Conservation (phyloP, 2,888 invertebrate genomes). For the Aphodius sticticus region DNA sequence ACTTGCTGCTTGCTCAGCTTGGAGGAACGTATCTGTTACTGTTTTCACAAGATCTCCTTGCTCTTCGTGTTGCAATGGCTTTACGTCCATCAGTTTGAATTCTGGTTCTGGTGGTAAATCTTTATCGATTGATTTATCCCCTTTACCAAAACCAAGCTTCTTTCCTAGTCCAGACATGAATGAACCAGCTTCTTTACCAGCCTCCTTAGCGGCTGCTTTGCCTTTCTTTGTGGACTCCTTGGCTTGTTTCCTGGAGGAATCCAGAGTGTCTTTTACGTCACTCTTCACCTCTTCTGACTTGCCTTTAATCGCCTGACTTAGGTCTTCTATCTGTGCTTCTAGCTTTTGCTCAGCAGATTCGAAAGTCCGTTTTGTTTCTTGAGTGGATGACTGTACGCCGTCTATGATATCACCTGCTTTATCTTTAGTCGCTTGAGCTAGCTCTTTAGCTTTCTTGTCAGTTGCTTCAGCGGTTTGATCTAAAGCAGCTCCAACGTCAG, state of each 20-base stretch:
- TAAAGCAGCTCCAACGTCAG: conserved; percentile 22
- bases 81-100: neutral
- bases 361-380: conserved; percentile 30
- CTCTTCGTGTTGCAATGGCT: neutral
- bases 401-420: conserved; percentile 21
- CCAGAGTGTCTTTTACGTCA: neutral
- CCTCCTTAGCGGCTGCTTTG: conserved; percentile 8
- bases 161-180: conserved; percentile 12
- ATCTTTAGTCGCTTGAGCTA: conserved; percentile 22
- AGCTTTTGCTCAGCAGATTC: conserved; percentile 26
- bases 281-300: conserved; percentile 21
- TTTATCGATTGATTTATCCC: neutral
- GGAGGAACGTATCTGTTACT: conserved; percentile 8
- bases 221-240: neutral
- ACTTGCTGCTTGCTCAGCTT: conserved; percentile 11
- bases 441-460: conserved; percentile 7
- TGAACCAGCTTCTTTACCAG: conserved; percentile 5
- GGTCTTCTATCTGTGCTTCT: conserved; percentile 24
- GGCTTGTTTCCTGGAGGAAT: neutral
- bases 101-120: neutral
- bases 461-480: conserved; percentile 26
- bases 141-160: neutral
- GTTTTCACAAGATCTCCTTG: conserved; percentile 5
- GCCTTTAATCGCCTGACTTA: conserved; percentile 16
- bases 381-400: neutral